Conservation (phyloP, 2,113 vertebrate genomes). For the Cyprinodon brontotheroides region DNA sequence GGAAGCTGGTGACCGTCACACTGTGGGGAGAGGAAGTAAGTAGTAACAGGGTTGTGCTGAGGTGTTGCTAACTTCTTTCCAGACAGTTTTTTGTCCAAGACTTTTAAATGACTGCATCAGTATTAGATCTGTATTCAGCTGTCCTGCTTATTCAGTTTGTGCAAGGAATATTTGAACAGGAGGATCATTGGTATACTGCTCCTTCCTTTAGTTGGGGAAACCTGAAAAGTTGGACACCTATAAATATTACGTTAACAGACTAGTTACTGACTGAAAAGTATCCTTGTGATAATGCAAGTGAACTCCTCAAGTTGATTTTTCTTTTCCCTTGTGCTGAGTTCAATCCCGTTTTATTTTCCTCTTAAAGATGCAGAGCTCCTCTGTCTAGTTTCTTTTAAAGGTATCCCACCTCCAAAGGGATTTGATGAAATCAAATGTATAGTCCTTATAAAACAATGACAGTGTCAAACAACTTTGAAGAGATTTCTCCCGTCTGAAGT, state of each 20-base stretch:
- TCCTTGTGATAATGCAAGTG: conserved; percentile 5
- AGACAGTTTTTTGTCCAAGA: background rate
- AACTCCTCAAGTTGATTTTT: conserved; percentile 33
- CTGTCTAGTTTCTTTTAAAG: conserved; percentile 48
- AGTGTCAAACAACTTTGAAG: conserved; percentile 18
- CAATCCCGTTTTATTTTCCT: conserved; percentile 14
- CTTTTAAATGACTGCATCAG: conserved; percentile 5
- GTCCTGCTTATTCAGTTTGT: background rate
- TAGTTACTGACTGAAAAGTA: background rate
- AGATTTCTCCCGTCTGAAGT: background rate
- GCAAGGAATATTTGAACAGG: too few relatives aligned
- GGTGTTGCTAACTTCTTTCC: background rate
- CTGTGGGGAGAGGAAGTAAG: conserved; percentile 94
- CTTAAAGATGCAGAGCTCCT: conserved; percentile 36
- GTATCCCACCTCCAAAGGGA: conserved; percentile 36
- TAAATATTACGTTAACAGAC: background rate
- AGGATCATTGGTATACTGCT: background rate
- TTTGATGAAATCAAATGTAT: conserved; percentile 36
- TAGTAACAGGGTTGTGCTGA: background rate
- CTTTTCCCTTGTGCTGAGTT: conserved; percentile 17
- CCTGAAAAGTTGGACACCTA: too few relatives aligned
- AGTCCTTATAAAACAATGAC: conserved; percentile 53
- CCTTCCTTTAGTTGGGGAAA: background rate
- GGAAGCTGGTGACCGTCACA: conserved; percentile 88
- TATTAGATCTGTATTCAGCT: background rate